Percentiles rank a stretch among this genome's conserved stretches.
phyloP scores from a whole-genome alignment of 2,113 vertebrate genomes.

The Bos indicus region DNA sequence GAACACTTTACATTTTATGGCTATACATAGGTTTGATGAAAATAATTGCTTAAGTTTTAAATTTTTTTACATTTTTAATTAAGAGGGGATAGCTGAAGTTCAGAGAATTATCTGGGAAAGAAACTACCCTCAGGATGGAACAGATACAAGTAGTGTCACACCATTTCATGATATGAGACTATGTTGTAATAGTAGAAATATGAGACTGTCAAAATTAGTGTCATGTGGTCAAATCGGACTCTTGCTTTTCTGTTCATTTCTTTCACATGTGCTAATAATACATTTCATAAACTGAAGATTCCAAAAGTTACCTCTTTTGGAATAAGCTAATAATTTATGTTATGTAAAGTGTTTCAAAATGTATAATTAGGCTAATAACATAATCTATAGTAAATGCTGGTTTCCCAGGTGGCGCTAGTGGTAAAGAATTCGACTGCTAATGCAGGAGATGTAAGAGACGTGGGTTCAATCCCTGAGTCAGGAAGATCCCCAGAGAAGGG shows the following conservation, averaged over 20 bases:
- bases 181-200: not conserved
- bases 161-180: not conserved
- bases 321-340: constrained; percentile 9
- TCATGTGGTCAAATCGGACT: not conserved
- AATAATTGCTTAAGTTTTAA: not conserved
- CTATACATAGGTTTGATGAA: not conserved
- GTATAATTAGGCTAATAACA: not conserved
- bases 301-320: not conserved
- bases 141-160: not conserved
- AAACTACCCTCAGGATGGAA: not conserved
- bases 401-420: not conserved
- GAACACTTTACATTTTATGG: not conserved
- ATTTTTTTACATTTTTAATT: not conserved
- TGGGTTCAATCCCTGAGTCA: not conserved
- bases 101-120: not conserved
- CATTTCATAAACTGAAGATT: not conserved
- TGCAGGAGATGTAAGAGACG: not conserved
- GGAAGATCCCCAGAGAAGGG: not conserved
- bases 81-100: not conserved
- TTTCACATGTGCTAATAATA: not conserved
- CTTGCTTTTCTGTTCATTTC: not conserved
- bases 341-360: not conserved
- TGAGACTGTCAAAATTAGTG: not conserved
- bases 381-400: not conserved
- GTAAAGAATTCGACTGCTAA: not conserved